Percentiles rank a stretch among this genome's conserved stretches.
phyloP scores from a whole-genome alignment of 2,113 vertebrate genomes.

The Lepidothrix coronata region DNA sequence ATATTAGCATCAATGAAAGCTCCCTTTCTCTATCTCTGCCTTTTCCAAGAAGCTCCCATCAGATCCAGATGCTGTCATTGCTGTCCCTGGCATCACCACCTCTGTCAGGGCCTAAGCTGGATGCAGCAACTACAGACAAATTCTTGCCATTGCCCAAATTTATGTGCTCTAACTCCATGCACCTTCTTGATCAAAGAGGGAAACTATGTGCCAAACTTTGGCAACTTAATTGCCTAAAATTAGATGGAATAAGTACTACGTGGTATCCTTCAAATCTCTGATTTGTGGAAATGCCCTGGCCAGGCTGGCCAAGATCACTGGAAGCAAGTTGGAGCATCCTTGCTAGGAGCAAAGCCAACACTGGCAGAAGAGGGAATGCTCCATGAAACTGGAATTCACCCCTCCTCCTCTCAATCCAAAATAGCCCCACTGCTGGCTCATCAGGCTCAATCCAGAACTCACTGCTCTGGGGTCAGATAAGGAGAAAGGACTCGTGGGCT shows the following conservation, averaged over 20 bases:
- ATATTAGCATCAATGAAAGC: background rate
- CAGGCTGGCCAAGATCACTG: background rate
- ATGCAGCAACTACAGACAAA: background rate
- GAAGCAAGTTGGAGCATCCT: background rate
- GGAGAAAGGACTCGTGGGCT: background rate
- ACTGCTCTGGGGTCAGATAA: background rate
- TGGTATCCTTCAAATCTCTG: background rate
- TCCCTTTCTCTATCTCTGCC: background rate
- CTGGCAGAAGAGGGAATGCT: background rate
- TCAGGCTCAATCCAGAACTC: background rate
- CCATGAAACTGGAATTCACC: background rate
- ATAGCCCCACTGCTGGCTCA: background rate
- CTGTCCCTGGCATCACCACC: background rate
- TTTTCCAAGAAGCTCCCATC: background rate
- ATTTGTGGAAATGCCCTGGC: background rate
- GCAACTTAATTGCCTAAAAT: background rate
- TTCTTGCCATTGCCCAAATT: too few species aligned
- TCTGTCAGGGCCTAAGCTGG: background rate
- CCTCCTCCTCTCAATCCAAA: conserved; percentile 8
- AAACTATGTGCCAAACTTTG: accelerated
- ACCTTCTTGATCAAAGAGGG: background rate
- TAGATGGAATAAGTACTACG: background rate
- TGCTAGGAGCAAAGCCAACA: background rate
- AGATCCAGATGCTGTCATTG: background rate
- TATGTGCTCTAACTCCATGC: background rate